Percentiles rank a stretch among this genome's conserved stretches.
Evolutionary conservation across 2,113 vertebrate genomes (phyloP).

Genomic region (Rousettus leschenaultii): DNA sequence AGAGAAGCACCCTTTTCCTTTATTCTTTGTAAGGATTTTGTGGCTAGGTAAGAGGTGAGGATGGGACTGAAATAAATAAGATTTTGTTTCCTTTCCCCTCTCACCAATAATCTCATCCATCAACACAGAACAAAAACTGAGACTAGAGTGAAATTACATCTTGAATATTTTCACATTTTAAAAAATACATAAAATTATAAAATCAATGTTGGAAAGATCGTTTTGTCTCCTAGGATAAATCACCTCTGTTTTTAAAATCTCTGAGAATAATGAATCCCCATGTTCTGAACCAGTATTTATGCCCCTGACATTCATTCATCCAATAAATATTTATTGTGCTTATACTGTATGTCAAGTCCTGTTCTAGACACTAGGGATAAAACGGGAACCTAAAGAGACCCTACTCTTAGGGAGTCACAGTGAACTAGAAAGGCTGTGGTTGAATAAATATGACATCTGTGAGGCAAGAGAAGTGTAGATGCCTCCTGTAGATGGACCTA

Average conservation of each 20-base stretch:
- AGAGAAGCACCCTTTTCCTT: neutral
- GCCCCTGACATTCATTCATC: neutral
- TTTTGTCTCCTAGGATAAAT: neutral
- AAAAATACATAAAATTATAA: neutral
- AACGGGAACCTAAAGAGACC: neutral
- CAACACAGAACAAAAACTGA: neutral
- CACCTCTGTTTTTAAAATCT: neutral
- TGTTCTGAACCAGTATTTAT: neutral
- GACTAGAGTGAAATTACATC: neutral
- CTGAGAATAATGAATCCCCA: neutral
- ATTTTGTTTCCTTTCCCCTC: neutral
- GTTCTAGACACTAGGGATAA: neutral
- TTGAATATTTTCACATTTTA: neutral
- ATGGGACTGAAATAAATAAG: neutral
- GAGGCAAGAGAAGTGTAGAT: neutral
- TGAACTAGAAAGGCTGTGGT: neutral
- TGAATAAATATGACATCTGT: neutral
- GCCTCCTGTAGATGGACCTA: neutral
- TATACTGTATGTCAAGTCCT: neutral
- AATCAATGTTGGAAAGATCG: neutral
- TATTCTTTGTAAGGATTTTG: neutral
- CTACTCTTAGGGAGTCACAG: neutral
- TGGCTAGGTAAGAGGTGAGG: neutral
- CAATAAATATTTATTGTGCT: neutral
- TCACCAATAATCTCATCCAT: neutral